Percentiles rank a stretch among this genome's conserved stretches.
Conservation (phyloP, 37 sponge, comb jelly and placozoan species). For the Petrosia ficiformis region DNA sequence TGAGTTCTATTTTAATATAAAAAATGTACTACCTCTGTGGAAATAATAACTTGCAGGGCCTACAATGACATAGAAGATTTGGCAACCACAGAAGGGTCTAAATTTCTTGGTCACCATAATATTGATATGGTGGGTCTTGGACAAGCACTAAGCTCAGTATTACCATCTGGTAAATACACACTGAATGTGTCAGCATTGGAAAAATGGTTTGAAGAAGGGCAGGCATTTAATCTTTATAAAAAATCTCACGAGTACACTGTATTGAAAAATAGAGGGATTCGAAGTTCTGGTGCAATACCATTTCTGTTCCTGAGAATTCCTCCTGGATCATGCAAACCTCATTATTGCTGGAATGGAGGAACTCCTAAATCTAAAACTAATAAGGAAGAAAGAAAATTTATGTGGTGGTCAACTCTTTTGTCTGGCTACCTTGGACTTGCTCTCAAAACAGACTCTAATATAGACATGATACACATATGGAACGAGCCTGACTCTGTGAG, state of each 20-base stretch:
- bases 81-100: background rate
- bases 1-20: constrained; percentile 8
- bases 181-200: background rate
- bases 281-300: constrained; percentile 8
- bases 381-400: background rate
- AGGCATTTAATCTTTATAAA: background rate
- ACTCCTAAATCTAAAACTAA: background rate
- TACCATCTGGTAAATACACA: background rate
- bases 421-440: constrained; percentile 5
- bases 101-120: background rate
- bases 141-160: background rate
- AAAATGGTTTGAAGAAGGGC: constrained; percentile 7
- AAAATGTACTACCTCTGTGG: background rate
- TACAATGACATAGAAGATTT: background rate
- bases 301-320: constrained; percentile 7
- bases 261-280: background rate
- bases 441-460: background rate
- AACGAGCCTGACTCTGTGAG: constrained; percentile 40
- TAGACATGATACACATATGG: constrained; percentile 25
- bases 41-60: background rate
- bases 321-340: background rate
- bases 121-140: constrained; percentile 19
- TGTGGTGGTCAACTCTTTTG: constrained; percentile 31
- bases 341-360: background rate
- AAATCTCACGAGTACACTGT: background rate